Conservation (phyloP, 2,113 vertebrate genomes). For the Mesembrinibis cayennensis region DNA sequence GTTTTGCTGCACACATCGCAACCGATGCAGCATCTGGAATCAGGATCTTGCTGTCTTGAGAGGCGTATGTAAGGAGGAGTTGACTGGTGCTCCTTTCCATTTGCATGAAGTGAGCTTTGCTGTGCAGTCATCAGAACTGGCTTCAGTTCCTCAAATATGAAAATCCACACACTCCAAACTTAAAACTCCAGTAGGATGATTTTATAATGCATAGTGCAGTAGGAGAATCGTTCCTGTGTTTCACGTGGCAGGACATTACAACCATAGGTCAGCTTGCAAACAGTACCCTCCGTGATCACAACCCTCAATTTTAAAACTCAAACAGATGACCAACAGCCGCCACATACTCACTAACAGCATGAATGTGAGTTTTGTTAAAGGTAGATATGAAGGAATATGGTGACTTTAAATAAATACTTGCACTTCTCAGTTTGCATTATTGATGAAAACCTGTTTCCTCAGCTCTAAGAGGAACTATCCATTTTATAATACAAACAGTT, state of each 20-base stretch:
- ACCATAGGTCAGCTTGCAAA: neutral
- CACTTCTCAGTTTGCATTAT: neutral
- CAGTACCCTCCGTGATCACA: accelerated
- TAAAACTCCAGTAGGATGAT: neutral
- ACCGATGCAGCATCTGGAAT: neutral
- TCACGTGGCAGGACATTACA: neutral
- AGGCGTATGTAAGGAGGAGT: accelerated
- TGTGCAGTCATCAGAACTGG: neutral
- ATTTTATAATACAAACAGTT: neutral
- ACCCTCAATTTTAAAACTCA: neutral
- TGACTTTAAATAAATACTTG: neutral
- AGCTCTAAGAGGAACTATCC: neutral
- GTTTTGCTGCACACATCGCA: neutral
- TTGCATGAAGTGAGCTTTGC: neutral
- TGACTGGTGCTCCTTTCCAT: neutral
- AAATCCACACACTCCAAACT: neutral
- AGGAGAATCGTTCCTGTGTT: neutral
- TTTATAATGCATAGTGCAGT: accelerated
- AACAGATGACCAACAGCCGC: neutral
- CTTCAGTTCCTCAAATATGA: neutral
- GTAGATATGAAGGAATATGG: accelerated
- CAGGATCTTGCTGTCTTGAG: neutral
- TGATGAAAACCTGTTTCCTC: neutral
- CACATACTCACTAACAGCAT: accelerated
- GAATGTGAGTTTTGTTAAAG: accelerated